Conservation (phyloP, 2,888 invertebrate species). For the Trissolcus brochymenae region DNA sequence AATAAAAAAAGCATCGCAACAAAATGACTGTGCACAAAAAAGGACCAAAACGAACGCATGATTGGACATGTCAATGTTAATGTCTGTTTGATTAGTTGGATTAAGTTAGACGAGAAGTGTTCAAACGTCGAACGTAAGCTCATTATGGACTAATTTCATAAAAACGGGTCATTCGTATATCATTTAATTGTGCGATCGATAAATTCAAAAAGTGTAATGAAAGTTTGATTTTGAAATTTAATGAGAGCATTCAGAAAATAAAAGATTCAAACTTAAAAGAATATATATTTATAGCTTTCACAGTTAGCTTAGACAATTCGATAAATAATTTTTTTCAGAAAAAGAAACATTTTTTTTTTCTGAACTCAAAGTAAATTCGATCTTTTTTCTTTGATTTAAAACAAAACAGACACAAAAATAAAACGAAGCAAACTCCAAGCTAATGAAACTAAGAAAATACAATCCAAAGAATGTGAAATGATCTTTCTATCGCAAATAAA, state of each 20-base stretch:
- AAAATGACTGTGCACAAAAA: conserved; percentile 19
- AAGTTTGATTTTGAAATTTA: conserved; percentile 36
- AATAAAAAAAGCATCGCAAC: conserved; percentile 7
- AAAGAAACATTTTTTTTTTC: too few species aligned
- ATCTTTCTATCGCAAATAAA: too few species aligned
- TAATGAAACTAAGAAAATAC: too few species aligned
- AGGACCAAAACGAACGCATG: conserved; percentile 20
- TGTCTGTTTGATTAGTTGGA: conserved; percentile 47
- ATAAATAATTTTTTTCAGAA: not conserved
- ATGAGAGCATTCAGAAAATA: conserved; percentile 22
- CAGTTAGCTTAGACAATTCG: too few species aligned
- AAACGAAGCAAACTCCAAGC: too few species aligned
- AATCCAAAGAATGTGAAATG: too few species aligned
- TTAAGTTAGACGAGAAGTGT: conserved; percentile 47
- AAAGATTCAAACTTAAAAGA: too few species aligned
- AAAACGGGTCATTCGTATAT: conserved; percentile 53
- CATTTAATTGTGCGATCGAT: conserved; percentile 48
- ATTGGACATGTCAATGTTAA: conserved; percentile 43
- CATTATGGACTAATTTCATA: conserved; percentile 43
- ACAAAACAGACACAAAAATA: too few species aligned
- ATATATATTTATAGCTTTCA: too few species aligned
- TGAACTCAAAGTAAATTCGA: too few species aligned
- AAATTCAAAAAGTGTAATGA: conserved; percentile 29
- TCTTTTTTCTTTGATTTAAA: too few species aligned
- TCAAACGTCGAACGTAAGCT: conserved; percentile 46